Conservation (phyloP, 2,888 invertebrate species). For the Teleiodes luculella region DNA sequence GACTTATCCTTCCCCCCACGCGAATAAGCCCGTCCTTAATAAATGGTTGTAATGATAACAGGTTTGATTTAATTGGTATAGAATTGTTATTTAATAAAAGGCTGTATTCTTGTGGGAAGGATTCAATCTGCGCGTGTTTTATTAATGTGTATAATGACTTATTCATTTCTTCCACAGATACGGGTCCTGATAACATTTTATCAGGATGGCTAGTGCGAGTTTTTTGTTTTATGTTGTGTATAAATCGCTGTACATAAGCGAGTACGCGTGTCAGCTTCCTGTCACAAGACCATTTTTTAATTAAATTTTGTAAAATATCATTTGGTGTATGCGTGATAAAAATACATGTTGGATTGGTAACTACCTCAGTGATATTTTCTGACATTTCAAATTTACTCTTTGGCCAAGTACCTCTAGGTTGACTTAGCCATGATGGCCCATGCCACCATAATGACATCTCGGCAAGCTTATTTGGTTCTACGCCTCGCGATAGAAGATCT, state of each 20-base stretch:
- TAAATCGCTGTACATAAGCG: conserved; percentile 1
- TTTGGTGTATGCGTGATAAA: background rate
- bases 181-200: background rate
- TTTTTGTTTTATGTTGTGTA: background rate
- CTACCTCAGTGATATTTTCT: background rate
- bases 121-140: background rate
- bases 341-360: background rate
- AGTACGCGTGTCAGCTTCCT: background rate
- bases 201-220: background rate
- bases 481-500: background rate
- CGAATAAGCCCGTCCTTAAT: too few species aligned
- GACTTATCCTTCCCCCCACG: background rate
- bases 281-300: background rate
- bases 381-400: background rate
- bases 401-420: background rate
- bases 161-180: background rate
- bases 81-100: background rate
- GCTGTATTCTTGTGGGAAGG: background rate
- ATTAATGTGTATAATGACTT: background rate
- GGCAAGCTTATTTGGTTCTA: background rate
- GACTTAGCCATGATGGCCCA: background rate
- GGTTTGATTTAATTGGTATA: background rate
- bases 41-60: background rate
- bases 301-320: too few species aligned
- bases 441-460: background rate